A percentile compares a stretch with the other conserved stretches of the same genome.
Evolutionary conservation across 2,888 invertebrate species (phyloP).

Genomic region (Rhaphigaster nebulosa): DNA sequence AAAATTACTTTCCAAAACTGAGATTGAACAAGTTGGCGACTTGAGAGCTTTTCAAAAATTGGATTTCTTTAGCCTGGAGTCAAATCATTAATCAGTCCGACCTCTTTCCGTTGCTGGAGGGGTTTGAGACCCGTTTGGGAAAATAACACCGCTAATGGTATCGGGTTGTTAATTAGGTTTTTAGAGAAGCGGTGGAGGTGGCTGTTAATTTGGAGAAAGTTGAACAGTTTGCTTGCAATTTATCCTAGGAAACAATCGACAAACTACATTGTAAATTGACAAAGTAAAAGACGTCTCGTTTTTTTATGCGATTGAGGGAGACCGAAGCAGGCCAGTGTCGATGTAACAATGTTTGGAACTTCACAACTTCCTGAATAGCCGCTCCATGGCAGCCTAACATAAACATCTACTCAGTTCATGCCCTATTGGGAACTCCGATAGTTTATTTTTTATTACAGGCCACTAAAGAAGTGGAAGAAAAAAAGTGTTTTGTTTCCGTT

Average conservation of each 20-base stretch:
- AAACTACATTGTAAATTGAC: neutral
- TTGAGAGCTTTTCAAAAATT: constrained; percentile 47
- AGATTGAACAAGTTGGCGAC: constrained; percentile 38
- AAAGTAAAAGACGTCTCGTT: neutral
- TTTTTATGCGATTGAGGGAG: neutral
- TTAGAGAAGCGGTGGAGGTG: neutral
- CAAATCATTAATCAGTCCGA: constrained; percentile 47
- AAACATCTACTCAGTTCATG: neutral
- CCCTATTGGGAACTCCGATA: neutral
- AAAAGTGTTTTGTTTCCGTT: neutral
- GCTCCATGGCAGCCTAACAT: neutral
- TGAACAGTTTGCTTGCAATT: neutral
- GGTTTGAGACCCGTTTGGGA: neutral
- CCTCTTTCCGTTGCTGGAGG: neutral
- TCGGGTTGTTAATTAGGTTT: constrained; percentile 29
- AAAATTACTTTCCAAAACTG: constrained; percentile 44
- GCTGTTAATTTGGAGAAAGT: constrained; percentile 18
- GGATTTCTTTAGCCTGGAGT: constrained; percentile 21
- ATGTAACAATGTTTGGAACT: neutral
- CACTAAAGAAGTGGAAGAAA: neutral
- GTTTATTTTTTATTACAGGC: neutral
- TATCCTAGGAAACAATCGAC: neutral
- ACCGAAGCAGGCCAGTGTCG: neutral
- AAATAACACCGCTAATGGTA: neutral
- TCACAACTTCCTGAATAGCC: neutral